phyloP scores from a whole-genome alignment of 2,888 invertebrate species.

The Pyrgus malvae region DNA sequence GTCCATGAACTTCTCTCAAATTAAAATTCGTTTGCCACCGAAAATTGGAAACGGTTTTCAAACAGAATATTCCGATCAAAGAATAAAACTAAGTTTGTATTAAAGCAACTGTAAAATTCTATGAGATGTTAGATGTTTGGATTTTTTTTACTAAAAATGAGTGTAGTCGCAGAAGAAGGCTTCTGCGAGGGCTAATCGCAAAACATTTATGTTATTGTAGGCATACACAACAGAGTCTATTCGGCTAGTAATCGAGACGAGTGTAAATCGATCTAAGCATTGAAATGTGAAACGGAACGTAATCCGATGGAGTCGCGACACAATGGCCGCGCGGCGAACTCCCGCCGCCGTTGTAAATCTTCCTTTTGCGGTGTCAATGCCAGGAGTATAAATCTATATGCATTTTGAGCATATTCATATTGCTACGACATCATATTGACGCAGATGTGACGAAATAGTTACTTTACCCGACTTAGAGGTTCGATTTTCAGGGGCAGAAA shows the following conservation, averaged over 20 bases:
- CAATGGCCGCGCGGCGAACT: slow-evolving; percentile 17
- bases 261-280: slow-evolving; percentile 24
- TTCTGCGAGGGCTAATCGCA: too few species aligned
- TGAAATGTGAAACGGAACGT: slow-evolving; percentile 28
- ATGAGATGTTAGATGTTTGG: background rate
- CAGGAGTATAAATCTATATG: slow-evolving; percentile 18
- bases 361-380: slow-evolving; percentile 28
- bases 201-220: too few species aligned
- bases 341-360: slow-evolving; percentile 19
- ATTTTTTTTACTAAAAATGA: too few species aligned
- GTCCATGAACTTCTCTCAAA: background rate
- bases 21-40: background rate
- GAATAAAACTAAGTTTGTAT: too few species aligned
- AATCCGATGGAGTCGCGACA: slow-evolving; percentile 25
- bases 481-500: too few species aligned
- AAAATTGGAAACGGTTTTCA: background rate
- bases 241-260: slow-evolving; percentile 20
- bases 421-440: background rate
- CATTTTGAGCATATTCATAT: background rate
- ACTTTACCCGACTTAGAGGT: too few species aligned
- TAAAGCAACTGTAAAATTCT: too few species aligned
- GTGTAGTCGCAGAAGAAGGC: too few species aligned
- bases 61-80: too few species aligned
- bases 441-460: too few species aligned
- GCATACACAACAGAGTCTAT: slow-evolving; percentile 13